Base-by-base conservation (phyloP, 2,888 invertebrate species). In the Drosophila infuscata region DNA sequence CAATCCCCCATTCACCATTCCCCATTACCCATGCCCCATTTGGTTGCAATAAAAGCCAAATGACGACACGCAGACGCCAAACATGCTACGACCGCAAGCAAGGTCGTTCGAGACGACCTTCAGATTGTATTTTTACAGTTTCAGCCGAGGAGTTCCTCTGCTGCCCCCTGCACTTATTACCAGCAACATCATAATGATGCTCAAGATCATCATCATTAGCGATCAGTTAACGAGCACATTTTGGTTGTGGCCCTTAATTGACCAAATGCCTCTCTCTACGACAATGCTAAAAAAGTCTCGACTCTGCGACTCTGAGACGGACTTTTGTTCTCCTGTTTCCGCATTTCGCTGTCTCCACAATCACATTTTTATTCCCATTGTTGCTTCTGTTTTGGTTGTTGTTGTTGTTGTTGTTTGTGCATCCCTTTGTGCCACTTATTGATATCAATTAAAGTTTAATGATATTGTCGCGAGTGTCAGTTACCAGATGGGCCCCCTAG, bases 31-130 rank as follows among this genome's bases (percentile, higher is more conserved):
- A 41, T 9, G 9, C 17, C 38, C 38, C 46, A 49, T 5, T 74
- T 54, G 36, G 76, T 49, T 68, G 75, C 76, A 81, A 84, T 84
- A 85, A 78, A 85, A 81, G 78, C 91, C 89, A 91, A 91, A 91
- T 88, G 85, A 88, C 82, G 87, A 82, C 86, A 82, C 77, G 77
- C 83, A 81, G 85, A 89, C 87, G 84, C 87, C 87, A 87, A 87
- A 84, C 57, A 76, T 60, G 74, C 61, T 67, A 68, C 73, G 88
- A 81, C 91, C 85, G 85, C 83, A 89, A 86, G 91, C 92, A 92
- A 92, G 92, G 92, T 77, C 92, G 91, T 91, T 84, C 82, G 81
- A 8, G 25, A 84, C 85, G 92, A 92, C 92, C 92, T 92, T 91
- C 88, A 79, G 74, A 58, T 72, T 49, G 52, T 60, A 59, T 71